Evolutionary conservation across 2,888 invertebrate genomes (phyloP).

Genomic region (Capitulum mitella): DNA sequence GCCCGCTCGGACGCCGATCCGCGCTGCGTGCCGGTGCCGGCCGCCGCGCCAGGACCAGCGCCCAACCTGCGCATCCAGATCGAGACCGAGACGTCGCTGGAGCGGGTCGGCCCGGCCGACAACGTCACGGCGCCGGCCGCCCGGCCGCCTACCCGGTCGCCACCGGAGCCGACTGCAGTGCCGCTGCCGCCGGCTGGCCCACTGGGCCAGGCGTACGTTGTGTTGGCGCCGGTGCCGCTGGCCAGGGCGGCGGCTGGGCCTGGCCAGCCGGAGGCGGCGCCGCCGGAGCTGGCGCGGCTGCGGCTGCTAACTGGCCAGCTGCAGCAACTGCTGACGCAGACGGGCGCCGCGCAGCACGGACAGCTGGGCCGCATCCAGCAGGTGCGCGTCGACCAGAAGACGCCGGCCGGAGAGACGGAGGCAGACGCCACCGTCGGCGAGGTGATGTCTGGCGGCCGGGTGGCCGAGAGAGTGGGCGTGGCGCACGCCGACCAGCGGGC

Average conservation of each 20-base stretch:
- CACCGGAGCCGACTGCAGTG: not conserved
- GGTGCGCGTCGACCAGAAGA: not conserved
- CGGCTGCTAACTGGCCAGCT: not conserved
- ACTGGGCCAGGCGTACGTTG: not conserved
- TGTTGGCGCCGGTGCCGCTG: not conserved
- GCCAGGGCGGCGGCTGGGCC: not conserved
- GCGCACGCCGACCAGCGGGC: not conserved
- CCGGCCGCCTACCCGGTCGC: not conserved
- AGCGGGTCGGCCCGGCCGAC: too few species aligned
- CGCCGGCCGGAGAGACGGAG: not conserved
- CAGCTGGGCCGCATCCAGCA: not conserved
- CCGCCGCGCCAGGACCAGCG: too few species aligned
- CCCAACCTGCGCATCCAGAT: not conserved
- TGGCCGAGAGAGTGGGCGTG: not conserved
- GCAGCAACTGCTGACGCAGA: not conserved
- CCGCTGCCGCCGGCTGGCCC: not conserved
- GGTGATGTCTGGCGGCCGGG: not conserved
- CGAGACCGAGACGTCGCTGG: not conserved
- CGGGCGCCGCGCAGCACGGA: not conserved
- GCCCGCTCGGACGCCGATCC: too few species aligned
- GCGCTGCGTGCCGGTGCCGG: too few species aligned
- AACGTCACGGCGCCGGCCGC: not conserved
- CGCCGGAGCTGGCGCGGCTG: not conserved
- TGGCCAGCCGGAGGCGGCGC: not conserved
- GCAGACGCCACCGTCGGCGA: not conserved